phyloP scores from a whole-genome alignment of 2,113 vertebrate species.

The Zosterops japonicus region DNA sequence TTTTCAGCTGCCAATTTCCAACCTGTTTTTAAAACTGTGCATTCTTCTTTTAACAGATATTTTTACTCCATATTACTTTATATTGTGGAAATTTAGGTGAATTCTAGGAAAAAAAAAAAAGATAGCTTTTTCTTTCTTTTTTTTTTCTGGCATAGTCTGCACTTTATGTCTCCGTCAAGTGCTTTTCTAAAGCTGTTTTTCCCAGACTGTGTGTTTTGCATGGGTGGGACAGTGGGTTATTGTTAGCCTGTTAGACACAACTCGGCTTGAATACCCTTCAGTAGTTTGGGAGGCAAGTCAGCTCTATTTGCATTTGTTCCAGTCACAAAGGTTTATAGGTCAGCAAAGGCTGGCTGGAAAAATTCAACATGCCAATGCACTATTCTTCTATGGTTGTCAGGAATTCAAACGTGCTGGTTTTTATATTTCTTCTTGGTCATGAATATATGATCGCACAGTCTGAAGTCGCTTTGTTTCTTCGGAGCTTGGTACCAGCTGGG shows the following conservation, averaged over 20 bases:
- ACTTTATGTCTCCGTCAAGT: constrained; percentile 65
- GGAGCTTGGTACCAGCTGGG: constrained; percentile 77
- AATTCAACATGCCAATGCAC: constrained; percentile 70
- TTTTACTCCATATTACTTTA: neutral
- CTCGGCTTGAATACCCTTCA: constrained; percentile 88
- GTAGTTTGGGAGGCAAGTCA: constrained; percentile 87
- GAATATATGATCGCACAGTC: constrained; percentile 73
- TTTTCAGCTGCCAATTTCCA: neutral
- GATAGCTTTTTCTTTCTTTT: neutral
- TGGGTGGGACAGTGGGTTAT: constrained; percentile 81
- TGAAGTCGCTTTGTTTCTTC: constrained; percentile 71
- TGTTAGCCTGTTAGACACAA: constrained; percentile 83
- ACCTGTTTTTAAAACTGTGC: neutral
- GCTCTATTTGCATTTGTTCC: constrained; percentile 95
- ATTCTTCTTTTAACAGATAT: neutral
- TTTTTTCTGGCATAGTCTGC: neutral
- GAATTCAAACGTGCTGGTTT: constrained; percentile 70
- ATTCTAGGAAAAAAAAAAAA: constrained; percentile 25
- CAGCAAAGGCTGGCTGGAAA: constrained; percentile 87
- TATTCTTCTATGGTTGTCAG: constrained; percentile 74
- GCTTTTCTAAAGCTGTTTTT: constrained; percentile 75
- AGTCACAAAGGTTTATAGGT: constrained; percentile 97
- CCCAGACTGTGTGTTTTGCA: constrained; percentile 77
- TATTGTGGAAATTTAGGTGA: neutral
- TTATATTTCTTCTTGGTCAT: constrained; percentile 72